Base-by-base conservation (phyloP, 1,140 invertebrate genomes). In the Drosophila littoralis region DNA sequence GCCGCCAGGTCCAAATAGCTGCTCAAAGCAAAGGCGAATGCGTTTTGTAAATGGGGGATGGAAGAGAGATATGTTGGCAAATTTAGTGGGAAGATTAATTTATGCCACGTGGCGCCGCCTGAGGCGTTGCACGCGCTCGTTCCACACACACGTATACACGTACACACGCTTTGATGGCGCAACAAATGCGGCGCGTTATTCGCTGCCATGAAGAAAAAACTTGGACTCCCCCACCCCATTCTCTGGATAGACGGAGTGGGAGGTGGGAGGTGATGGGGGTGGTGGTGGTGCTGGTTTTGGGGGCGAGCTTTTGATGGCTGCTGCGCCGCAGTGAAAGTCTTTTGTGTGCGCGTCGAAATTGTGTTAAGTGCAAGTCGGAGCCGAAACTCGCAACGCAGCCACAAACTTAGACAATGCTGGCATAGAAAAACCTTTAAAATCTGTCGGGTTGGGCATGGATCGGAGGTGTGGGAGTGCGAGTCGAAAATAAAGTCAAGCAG, bases 1-100 rank as follows among this genome's bases (percentile, higher is more conserved):
- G 63, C 85, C 91, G 22, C 85, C 90, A 36, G 91, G 91, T 71
- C 91, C 91, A 67, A 92, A 92, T 73, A 92, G 77, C 91, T 92
- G 59, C 22, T 35, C 48, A 68, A 12, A 71, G 43, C 42, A 40
- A 70, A 59, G 51, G 43, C 36, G 15, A 57, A 35, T 54, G 36
- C 58, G 50, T 66, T 58, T 17, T 28, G 40, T 36, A 59, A 33
- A 13, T 17, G 33, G 63, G 52, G 38, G 63, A 58, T 57, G 77
- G 38, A 38, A 58, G 33, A 66, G 52, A 66, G 73, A 66, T 50
- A 52, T 10, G 59, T 66, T 42, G 70, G 66, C 60, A 82, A 83
- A 79, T 88, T 88, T 86, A 86, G 83, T 80, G 73, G 57, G 79
- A 70, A 79, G 76, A 83, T 86, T 86, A 88, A 86, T 86, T 86